phyloP scores from a whole-genome alignment of 2,888 invertebrate species.

The Melieria omissa region DNA sequence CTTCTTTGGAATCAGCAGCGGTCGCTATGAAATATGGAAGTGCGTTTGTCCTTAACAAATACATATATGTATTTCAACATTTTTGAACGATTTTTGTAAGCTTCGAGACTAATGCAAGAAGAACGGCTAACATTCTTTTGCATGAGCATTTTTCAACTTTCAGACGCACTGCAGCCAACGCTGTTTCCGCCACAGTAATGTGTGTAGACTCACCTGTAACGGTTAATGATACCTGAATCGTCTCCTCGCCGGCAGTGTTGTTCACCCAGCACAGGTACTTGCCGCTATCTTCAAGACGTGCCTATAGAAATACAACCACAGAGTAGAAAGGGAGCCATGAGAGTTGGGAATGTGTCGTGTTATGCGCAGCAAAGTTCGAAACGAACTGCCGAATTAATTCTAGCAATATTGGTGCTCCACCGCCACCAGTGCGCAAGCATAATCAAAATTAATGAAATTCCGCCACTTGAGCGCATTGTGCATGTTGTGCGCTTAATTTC shows the following conservation, averaged over 20 bases:
- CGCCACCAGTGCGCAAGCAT: too few species aligned
- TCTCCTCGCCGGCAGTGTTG: constrained; percentile 87
- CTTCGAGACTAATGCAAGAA: neutral
- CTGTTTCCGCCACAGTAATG: too few species aligned
- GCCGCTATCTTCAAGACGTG: constrained; percentile 82
- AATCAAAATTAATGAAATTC: too few species aligned
- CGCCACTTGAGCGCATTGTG: too few species aligned
- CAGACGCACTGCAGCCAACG: neutral
- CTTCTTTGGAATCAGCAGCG: neutral
- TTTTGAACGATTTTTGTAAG: neutral
- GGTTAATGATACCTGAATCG: constrained; percentile 79
- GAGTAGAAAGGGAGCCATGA: neutral
- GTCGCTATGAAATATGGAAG: too few species aligned
- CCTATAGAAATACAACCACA: constrained; percentile 47
- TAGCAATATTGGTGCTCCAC: too few species aligned
- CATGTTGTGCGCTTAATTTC: too few species aligned
- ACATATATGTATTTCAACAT: neutral
- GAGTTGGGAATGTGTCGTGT: too few species aligned
- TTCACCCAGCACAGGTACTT: constrained; percentile 91
- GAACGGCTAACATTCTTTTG: neutral
- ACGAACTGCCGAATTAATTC: too few species aligned
- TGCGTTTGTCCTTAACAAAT: neutral
- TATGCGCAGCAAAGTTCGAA: too few species aligned
- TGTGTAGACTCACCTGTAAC: constrained; percentile 74
- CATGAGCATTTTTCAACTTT: neutral